phyloP scores from a whole-genome alignment of 2,113 vertebrate species.

The Rafetus swinhoei region DNA sequence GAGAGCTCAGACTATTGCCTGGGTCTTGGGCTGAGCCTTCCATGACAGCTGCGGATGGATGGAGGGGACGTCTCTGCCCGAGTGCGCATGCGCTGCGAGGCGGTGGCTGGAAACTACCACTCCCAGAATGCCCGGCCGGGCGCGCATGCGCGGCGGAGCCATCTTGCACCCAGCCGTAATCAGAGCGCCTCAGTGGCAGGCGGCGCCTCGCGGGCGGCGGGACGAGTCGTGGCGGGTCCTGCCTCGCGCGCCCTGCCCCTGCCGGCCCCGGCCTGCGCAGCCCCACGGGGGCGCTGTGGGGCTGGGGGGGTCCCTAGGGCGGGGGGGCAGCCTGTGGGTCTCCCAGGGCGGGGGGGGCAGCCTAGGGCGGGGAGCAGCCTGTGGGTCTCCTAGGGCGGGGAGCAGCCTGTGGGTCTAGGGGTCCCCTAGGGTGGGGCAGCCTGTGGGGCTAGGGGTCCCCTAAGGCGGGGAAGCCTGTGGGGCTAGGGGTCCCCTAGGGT shows the following conservation, averaged over 20 bases:
- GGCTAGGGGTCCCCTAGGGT: too few species aligned
- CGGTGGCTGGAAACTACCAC: fast-evolving
- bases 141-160: slow-evolving; percentile 1
- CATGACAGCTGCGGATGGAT: not conserved
- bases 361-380: too few species aligned
- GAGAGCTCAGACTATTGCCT: too few species aligned
- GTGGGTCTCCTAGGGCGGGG: too few species aligned
- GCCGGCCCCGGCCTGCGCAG: too few species aligned
- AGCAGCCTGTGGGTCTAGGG: too few species aligned
- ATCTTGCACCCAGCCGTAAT: slow-evolving; percentile 78
- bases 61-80: too few species aligned
- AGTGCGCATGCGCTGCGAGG: not conserved
- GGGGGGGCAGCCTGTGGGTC: not conserved
- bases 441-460: too few species aligned
- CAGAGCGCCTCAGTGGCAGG: slow-evolving; percentile 27
- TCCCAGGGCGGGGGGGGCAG: too few species aligned
- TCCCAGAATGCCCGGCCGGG: fast-evolving
- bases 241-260: slow-evolving; percentile 7
- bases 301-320: not conserved
- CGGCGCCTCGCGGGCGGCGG: not conserved
- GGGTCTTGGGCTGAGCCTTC: not conserved
- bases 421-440: too few species aligned
- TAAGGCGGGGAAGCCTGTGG: not conserved
- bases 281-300: not conserved
- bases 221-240: not conserved